Percentiles rank a stretch among this genome's conserved stretches.
phyloP scores from a whole-genome alignment of 2,113 vertebrate species.

The Apteryx owenii region DNA sequence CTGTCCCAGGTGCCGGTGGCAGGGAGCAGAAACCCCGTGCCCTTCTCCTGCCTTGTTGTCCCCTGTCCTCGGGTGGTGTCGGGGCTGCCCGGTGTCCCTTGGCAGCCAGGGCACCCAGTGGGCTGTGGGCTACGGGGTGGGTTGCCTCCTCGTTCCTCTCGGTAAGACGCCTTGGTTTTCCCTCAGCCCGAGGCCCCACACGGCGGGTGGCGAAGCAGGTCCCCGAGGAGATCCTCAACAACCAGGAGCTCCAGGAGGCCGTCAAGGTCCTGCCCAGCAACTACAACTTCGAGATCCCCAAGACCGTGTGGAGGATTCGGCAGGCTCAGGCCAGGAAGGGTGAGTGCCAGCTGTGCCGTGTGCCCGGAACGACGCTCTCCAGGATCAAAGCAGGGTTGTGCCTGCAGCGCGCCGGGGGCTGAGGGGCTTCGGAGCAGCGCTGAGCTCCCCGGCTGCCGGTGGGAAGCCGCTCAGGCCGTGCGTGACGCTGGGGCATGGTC shows the following conservation, averaged over 20 bases:
- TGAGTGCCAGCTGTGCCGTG: conserved; percentile 38
- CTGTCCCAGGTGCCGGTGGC: no score
- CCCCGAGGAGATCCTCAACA: conserved; percentile 89
- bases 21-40: neutral
- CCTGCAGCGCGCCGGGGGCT: rapidly evolving
- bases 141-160: rapidly evolving
- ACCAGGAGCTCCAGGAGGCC: conserved; percentile 84
- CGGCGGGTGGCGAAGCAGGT: conserved; percentile 88
- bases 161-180: neutral
- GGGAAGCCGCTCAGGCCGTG: rapidly evolving
- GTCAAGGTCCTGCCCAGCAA: conserved; percentile 85
- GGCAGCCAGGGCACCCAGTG: neutral
- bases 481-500: neutral
- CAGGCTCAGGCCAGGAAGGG: conserved; percentile 90
- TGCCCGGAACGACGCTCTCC: neutral
- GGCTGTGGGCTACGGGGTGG: rapidly evolving
- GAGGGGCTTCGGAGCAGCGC: neutral
- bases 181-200: conserved; percentile 63
- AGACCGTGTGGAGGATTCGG: conserved; percentile 94
- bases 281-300: conserved; percentile 98
- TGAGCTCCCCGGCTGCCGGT: rapidly evolving
- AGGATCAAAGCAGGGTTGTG: neutral
- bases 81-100: neutral
- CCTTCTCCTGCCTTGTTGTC: no score
- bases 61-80: neutral